These are phyloP conservation scores for Rhynchotus rufescens DNA, from an alignment of 2,797 vertebrate genomes.

Conservation along the genomic window DNA sequence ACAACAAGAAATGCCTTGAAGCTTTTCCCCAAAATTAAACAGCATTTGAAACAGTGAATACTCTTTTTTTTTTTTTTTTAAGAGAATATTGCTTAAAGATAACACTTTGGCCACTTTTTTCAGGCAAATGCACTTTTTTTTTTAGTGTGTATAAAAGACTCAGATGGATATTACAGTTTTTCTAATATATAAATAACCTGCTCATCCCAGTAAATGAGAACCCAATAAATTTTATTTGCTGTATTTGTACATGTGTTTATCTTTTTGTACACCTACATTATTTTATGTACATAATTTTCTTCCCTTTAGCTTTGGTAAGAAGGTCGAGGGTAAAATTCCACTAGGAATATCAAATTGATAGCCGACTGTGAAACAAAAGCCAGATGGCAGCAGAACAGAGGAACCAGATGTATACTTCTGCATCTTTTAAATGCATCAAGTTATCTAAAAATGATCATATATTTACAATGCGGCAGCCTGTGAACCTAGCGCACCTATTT, in stretches of 20 bases:
- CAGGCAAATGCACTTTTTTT: neutral
- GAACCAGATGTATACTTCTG: neutral
- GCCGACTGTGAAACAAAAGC: neutral
- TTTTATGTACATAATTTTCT: fast-evolving
- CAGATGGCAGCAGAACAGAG: neutral
- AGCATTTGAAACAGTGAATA: neutral
- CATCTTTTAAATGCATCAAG: neutral
- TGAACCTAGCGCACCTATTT: neutral
- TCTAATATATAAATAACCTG: neutral
- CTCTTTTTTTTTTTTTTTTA: neutral
- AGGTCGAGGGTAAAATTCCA: neutral
- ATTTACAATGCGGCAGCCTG: neutral
- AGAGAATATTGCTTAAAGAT: neutral
- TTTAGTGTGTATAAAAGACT: neutral
- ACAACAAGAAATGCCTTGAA: conserved; percentile 64
- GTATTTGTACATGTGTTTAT: neutral
- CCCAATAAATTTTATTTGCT: neutral
- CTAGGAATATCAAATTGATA: neutral
- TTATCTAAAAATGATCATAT: neutral
- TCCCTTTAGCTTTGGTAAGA: neutral
- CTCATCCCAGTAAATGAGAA: neutral
- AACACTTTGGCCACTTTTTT: neutral
- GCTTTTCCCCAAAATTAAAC: conserved; percentile 66
- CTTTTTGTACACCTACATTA: neutral
- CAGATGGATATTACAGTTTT: neutral